Percentiles rank a stretch among this genome's conserved stretches.
Conservation (phyloP, 2,888 invertebrate species). For the Volucella inanis region DNA sequence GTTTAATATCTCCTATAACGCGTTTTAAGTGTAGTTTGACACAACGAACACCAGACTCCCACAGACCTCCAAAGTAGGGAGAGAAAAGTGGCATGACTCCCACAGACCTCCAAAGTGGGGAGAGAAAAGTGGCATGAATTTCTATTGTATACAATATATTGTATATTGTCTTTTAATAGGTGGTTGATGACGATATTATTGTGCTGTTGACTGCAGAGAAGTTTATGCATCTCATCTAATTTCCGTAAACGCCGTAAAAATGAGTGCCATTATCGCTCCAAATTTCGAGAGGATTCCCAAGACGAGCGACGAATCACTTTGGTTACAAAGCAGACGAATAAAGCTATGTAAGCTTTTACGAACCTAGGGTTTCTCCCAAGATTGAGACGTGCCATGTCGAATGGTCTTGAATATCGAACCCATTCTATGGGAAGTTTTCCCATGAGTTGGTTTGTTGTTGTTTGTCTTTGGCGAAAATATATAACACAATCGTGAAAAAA, state of each 20-base stretch:
- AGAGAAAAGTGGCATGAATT: neutral
- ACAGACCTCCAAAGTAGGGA: slow-evolving; percentile 19
- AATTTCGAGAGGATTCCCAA: neutral
- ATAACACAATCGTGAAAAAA: neutral
- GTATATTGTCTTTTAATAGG: neutral
- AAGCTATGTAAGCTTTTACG: slow-evolving; percentile 21
- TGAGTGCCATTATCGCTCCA: slow-evolving; percentile 29
- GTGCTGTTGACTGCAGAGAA: neutral
- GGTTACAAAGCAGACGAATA: slow-evolving; percentile 8
- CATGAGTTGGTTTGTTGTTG: neutral
- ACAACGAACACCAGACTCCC: slow-evolving; percentile 10
- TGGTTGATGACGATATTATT: neutral
- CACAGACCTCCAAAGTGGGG: slow-evolving; percentile 17
- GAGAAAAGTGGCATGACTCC: neutral
- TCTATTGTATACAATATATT: too few relatives aligned
- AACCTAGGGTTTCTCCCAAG: too few relatives aligned
- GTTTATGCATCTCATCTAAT: too few relatives aligned
- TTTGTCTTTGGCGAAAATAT: neutral
- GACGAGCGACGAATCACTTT: neutral
- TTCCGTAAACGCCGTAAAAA: slow-evolving; percentile 6
- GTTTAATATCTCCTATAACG: too few relatives aligned
- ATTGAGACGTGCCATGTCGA: neutral
- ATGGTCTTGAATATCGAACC: neutral
- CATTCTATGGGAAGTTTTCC: slow-evolving; percentile 2
- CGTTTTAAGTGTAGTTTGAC: neutral